Base-by-base conservation (phyloP, 2,113 vertebrate species). In the Halichoeres trimaculatus region DNA sequence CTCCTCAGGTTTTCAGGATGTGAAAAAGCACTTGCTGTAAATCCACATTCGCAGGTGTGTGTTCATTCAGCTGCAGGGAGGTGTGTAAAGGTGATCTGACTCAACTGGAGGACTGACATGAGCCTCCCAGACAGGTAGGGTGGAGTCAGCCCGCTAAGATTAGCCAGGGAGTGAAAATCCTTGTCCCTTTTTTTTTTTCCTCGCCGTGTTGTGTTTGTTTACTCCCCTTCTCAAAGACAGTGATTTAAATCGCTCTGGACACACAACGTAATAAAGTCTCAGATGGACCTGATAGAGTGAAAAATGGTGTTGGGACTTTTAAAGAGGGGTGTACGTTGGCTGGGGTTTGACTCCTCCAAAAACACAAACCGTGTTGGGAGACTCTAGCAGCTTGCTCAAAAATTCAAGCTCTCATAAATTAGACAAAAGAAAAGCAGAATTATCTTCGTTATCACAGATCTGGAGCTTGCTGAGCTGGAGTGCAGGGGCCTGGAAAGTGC, bases 131-230 rank as follows among this genome's bases (percentile, higher is more conserved):
- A 83, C 80, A 54, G 43, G 75, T 73, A 82, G 88, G 93, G 94
- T 80, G 94, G 93, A 93, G 93, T 88, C 91, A 91, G 63, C 19
- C 57, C 19, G 63, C 87, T 52, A 24, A 92, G 90, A 91, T 93
- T 95, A 93, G 73, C 45, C 26, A 68, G 54, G 56, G 36, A 75
- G 64, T 72, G 67, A 78, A 89, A 84, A 90, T 83, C 89, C 86
- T 74, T 54, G 48, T 34, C 70, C 38, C 52, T 60, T 47, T 30
- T 43, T 59, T 19, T 34, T 19, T n/a, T n/a, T n/a, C 35, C 45
- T 69, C 11, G 3, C 48, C 23, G 20, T 9, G 2, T 52, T 59
- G 34, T 34, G 8, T 81, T 70, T 85, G 40, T 73, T 72, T 53
- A 48, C 78, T 26, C 77, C 22, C 48, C 17, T 10, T 57, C 55